Evolutionary conservation across 2,113 vertebrate genomes (phyloP).

Genomic region (Lampris megalopsis): DNA sequence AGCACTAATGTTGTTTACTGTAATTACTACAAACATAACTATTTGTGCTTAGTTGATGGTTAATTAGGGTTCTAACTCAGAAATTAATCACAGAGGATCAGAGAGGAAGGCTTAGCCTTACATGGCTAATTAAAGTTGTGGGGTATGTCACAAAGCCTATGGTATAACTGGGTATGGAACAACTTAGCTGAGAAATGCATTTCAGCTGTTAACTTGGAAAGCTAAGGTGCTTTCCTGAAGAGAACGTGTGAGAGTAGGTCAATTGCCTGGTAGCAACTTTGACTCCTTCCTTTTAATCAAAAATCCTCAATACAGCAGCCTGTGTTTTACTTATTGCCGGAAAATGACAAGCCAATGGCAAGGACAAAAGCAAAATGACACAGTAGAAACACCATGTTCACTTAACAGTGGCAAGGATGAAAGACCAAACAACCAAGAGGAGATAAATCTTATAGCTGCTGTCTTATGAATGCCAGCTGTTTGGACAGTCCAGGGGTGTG

Average conservation of each 20-base stretch:
- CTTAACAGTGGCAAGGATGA: constrained; percentile 55
- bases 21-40: too few species aligned
- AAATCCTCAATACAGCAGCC: constrained; percentile 11
- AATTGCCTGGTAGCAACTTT: constrained; percentile 38
- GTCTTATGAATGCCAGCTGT: constrained; percentile 59
- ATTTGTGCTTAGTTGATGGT: not conserved
- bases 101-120: constrained; percentile 31
- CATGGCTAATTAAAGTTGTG: constrained; percentile 50
- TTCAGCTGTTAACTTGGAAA: not conserved
- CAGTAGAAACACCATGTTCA: constrained; percentile 61
- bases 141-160: constrained; percentile 20
- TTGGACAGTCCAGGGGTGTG: constrained; percentile 44
- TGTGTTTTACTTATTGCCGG: constrained; percentile 50
- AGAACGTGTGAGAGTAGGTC: not conserved
- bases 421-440: constrained; percentile 53
- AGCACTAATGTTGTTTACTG: too few species aligned
- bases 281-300: constrained; percentile 14
- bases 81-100: constrained; percentile 22
- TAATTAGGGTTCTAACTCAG: not conserved
- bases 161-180: constrained; percentile 35
- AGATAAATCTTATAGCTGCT: constrained; percentile 53
- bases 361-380: constrained; percentile 56
- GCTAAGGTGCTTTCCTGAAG: not conserved
- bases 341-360: constrained; percentile 55
- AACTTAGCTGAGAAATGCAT: constrained; percentile 1